A percentile compares a stretch with the other conserved stretches of the same genome.
These are phyloP conservation scores for Polydrusus cervinus DNA, from an alignment of 2,888 invertebrate genomes.

Conservation along the genomic window DNA sequence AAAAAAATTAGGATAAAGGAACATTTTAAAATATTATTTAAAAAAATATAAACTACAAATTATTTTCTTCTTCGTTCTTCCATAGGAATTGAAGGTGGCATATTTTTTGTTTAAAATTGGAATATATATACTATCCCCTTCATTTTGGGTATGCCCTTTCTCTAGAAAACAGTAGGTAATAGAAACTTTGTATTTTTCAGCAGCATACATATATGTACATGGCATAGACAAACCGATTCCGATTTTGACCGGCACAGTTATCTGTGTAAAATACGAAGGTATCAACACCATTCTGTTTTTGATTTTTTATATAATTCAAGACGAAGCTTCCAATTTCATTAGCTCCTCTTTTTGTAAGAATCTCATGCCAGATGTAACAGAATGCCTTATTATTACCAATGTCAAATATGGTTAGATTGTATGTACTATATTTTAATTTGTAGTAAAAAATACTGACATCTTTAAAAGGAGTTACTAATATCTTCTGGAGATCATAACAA, in stretches of 20 bases:
- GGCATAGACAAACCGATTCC: too few species aligned
- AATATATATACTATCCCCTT: conserved; percentile 51
- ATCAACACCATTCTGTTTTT: conserved; percentile 46
- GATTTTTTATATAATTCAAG: conserved; percentile 42
- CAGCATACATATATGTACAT: conserved; percentile 49
- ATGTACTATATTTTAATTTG: too few species aligned
- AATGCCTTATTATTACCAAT: too few species aligned
- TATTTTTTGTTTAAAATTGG: conserved; percentile 21
- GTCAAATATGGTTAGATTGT: too few species aligned
- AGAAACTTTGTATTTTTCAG: conserved; percentile 20
- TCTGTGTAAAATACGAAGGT: too few species aligned
- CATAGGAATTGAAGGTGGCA: conserved; percentile 23
- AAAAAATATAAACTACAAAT: conserved; percentile 25
- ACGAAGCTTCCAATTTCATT: too few species aligned
- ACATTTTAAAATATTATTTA: conserved; percentile 7
- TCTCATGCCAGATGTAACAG: too few species aligned
- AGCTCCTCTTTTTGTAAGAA: too few species aligned
- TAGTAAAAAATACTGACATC: too few species aligned
- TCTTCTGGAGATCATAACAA: too few species aligned
- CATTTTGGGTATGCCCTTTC: conserved; percentile 19
- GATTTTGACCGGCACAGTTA: too few species aligned
- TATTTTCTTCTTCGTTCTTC: conserved; percentile 4
- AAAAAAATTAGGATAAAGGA: conserved; percentile 2
- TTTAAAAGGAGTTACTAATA: too few species aligned
- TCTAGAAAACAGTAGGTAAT: neutral